phyloP scores from a whole-genome alignment of 1,140 invertebrate species.

The Leptonema lineaticorne region DNA sequence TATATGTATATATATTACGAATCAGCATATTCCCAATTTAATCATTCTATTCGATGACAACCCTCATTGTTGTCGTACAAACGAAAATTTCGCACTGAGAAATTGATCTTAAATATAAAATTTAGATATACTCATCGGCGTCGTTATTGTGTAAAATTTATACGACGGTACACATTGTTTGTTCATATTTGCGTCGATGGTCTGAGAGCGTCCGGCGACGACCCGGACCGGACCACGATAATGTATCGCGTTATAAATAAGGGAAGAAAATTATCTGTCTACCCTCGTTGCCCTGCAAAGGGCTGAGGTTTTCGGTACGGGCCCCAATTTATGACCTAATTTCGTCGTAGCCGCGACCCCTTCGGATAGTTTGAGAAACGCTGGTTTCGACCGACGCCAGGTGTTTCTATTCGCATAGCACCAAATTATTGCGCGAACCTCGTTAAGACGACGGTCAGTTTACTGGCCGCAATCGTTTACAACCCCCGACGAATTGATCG shows the following conservation, averaged over 20 bases:
- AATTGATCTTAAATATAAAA: too few relatives aligned
- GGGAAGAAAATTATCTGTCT: constrained; percentile 29
- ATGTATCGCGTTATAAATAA: constrained; percentile 26
- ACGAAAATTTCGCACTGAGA: too few relatives aligned
- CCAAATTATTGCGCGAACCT: neutral
- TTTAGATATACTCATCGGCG: too few relatives aligned
- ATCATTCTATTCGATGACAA: too few relatives aligned
- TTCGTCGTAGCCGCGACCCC: constrained; percentile 22
- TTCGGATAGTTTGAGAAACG: constrained; percentile 9
- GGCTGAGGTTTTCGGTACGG: constrained; percentile 14
- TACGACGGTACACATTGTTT: too few relatives aligned
- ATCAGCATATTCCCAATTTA: too few relatives aligned
- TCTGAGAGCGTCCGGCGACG: neutral
- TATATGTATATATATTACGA: too few relatives aligned
- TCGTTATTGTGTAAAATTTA: too few relatives aligned
- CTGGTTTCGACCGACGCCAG: too few relatives aligned
- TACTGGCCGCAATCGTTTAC: too few relatives aligned
- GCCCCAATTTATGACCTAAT: constrained; percentile 25
- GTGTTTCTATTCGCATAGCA: neutral
- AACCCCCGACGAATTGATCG: too few relatives aligned
- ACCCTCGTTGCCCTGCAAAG: constrained; percentile 24
- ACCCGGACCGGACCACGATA: constrained; percentile 1
- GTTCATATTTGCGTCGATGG: neutral
- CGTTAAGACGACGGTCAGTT: neutral
- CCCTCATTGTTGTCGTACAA: too few relatives aligned